These are phyloP conservation scores for Ranitomeya variabilis DNA, from an alignment of 2,113 vertebrate genomes.

Conservation along the genomic window DNA sequence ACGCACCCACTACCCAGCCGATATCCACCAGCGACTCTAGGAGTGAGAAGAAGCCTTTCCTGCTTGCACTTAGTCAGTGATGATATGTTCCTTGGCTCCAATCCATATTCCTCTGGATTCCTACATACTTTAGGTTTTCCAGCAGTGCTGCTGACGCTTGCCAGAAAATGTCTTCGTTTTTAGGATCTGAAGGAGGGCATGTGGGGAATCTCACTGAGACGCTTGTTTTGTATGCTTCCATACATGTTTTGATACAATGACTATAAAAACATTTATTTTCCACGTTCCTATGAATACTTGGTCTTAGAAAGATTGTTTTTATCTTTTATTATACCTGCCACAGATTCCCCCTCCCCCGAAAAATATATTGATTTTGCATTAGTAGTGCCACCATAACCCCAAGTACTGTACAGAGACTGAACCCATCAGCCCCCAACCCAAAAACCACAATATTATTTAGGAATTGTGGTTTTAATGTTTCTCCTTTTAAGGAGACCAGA, in stretches of 20 bases:
- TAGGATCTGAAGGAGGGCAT: conserved; percentile 9
- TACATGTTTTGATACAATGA: not conserved
- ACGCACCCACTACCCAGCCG: not conserved
- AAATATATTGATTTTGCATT: not conserved
- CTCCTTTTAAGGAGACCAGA: no score
- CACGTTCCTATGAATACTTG: not conserved
- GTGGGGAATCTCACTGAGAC: conserved; percentile 9
- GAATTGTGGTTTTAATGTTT: no score
- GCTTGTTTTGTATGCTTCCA: not conserved
- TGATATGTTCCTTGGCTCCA: not conserved
- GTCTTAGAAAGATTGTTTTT: not conserved
- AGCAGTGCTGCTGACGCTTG: conserved; percentile 4
- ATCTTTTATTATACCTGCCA: not conserved
- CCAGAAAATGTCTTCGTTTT: conserved; percentile 38
- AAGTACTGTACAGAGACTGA: no score
- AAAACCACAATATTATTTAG: no score
- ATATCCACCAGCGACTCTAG: conserved; percentile 10
- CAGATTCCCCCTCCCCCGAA: not conserved
- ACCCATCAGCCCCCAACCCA: no score
- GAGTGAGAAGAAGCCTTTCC: conserved; percentile 13
- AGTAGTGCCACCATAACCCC: no score
- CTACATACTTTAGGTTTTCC: conserved; percentile 39
- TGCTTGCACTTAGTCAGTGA: not conserved
- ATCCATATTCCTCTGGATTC: conserved; percentile 31
- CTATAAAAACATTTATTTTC: not conserved